Conservation (phyloP, 2,888 invertebrate genomes). For the Cheilosia variabilis region DNA sequence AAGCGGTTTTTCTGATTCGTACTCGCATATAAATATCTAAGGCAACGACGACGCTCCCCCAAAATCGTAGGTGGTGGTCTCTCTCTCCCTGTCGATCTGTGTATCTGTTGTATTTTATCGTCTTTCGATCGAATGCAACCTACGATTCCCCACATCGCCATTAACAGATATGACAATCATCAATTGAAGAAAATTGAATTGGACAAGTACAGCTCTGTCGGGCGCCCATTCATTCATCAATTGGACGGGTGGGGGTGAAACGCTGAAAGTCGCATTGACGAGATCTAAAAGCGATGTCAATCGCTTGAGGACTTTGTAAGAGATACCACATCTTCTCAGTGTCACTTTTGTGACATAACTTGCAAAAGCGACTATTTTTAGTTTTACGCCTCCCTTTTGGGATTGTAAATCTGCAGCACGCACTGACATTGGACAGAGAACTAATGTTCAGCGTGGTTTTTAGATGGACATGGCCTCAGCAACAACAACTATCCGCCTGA, state of each 20-base stretch:
- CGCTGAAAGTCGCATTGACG: not conserved
- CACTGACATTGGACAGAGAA: constrained; percentile 6
- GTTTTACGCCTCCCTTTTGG: not conserved
- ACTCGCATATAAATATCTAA: not conserved
- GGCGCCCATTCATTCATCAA: constrained; percentile 58
- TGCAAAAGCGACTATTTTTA: constrained; percentile 26
- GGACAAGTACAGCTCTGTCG: constrained; percentile 19
- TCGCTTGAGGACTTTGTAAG: not conserved
- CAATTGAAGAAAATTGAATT: constrained; percentile 42
- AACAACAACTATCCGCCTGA: constrained; percentile 4
- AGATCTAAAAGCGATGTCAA: not conserved
- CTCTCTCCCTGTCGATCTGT: not conserved
- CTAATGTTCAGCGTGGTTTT: constrained; percentile 4
- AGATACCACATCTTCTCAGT: not conserved
- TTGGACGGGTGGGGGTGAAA: constrained; percentile 6
- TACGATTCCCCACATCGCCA: constrained; percentile 38
- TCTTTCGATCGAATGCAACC: constrained; percentile 31
- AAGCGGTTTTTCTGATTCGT: constrained; percentile 9
- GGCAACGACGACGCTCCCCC: constrained; percentile 54
- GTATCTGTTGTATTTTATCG: constrained; percentile 25
- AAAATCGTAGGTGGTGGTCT: constrained; percentile 59
- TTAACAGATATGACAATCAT: constrained; percentile 43
- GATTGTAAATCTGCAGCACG: not conserved
- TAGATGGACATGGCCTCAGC: constrained; percentile 1
- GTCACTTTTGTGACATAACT: not conserved